phyloP scores from a whole-genome alignment of 2,888 invertebrate species.

The Ormia ochracea region DNA sequence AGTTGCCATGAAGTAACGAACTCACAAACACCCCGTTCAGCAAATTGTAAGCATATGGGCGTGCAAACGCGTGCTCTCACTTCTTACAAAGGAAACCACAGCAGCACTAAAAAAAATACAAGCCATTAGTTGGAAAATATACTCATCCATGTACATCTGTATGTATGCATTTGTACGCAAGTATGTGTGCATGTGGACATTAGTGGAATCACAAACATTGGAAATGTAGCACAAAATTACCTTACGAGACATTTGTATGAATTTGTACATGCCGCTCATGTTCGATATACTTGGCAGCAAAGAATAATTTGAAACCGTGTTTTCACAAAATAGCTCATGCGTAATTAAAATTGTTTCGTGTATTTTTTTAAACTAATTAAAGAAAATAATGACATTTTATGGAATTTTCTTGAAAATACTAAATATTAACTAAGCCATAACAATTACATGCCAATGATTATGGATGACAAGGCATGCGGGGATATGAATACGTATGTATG shows the following conservation, averaged over 20 bases:
- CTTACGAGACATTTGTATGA: constrained; percentile 3
- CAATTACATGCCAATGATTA: no score
- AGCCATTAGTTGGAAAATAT: constrained; percentile 44
- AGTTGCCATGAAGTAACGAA: constrained; percentile 3
- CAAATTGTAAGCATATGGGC: constrained; percentile 42
- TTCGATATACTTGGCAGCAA: background rate
- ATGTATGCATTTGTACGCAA: background rate
- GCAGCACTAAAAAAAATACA: background rate
- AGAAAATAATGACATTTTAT: constrained; percentile 3
- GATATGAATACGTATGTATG: background rate
- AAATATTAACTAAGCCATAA: no score
- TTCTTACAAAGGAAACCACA: constrained; percentile 40
- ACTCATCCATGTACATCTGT: background rate
- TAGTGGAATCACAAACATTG: background rate
- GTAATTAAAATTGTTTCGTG: constrained; percentile 28
- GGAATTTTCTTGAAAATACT: background rate
- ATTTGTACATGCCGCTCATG: background rate
- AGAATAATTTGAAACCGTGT: constrained; percentile 46
- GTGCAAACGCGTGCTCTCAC: constrained; percentile 46
- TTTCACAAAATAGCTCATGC: constrained; percentile 44
- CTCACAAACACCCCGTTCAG: constrained; percentile 13
- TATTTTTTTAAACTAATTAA: constrained; percentile 46
- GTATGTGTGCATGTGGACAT: background rate
- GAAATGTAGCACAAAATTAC: constrained; percentile 27
- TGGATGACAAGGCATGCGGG: background rate